phyloP scores from a whole-genome alignment of 37 sponge, comb jelly and placozoan genomes.

The Ephydatia muelleri region DNA sequence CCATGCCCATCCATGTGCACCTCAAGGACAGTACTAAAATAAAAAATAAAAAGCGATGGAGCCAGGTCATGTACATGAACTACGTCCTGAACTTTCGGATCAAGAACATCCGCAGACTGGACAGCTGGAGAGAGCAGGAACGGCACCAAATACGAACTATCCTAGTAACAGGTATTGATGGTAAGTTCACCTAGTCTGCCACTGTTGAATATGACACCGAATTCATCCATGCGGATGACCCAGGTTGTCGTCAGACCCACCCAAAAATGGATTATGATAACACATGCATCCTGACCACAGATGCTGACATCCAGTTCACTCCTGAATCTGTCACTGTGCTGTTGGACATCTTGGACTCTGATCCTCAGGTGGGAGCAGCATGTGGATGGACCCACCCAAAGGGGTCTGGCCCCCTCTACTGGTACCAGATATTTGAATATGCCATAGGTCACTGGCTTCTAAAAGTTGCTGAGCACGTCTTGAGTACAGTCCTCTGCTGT shows the following conservation, averaged over 20 bases:
- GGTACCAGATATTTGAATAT: constrained; percentile 93
- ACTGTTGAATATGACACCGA: too few relatives aligned
- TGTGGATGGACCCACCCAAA: constrained; percentile 86
- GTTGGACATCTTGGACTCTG: constrained; percentile 71
- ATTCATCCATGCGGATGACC: too few relatives aligned
- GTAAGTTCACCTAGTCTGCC: too few relatives aligned
- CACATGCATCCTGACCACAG: constrained; percentile 92
- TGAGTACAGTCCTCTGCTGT: constrained; percentile 90
- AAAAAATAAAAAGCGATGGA: constrained; percentile 89
- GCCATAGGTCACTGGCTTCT: constrained; percentile 89
- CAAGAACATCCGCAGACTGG: too few relatives aligned
- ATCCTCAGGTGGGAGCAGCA: constrained; percentile 79
- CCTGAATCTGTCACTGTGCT: constrained; percentile 73
- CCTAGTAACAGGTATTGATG: too few relatives aligned
- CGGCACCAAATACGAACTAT: too few relatives aligned
- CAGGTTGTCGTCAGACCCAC: too few relatives aligned
- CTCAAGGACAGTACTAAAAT: constrained; percentile 77
- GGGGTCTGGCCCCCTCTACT: constrained; percentile 79
- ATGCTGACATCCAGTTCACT: constrained; percentile 89
- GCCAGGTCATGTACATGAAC: constrained; percentile 97
- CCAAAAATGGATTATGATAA: constrained; percentile 33
- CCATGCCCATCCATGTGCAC: constrained; percentile 72
- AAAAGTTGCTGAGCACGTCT: constrained; percentile 80
- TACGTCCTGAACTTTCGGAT: constrained; percentile 76
- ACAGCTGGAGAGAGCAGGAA: too few relatives aligned